Conservation (phyloP, 2,113 vertebrate genomes). For the Lepisosteus oculatus region DNA sequence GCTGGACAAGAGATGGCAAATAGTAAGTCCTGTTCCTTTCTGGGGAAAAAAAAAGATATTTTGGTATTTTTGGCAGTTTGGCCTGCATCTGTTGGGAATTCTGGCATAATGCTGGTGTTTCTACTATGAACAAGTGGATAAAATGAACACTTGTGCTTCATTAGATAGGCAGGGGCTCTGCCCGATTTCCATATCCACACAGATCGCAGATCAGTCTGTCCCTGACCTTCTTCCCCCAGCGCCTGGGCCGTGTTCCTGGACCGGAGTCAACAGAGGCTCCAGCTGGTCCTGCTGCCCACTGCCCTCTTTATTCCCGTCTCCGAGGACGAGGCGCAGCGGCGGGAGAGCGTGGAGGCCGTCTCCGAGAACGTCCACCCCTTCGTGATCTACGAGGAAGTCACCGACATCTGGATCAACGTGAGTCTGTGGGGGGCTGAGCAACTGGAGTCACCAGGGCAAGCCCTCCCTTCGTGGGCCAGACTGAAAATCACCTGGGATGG, state of each 20-base stretch:
- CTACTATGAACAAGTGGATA: too few species aligned
- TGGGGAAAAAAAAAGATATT: background rate
- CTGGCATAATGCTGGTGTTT: too few species aligned
- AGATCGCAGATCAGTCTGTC: background rate
- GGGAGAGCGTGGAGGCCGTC: constrained; percentile 73
- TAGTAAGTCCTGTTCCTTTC: constrained; percentile 67
- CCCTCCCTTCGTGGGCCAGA: too few species aligned
- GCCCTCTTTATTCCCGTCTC: constrained; percentile 81
- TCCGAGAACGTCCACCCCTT: constrained; percentile 78
- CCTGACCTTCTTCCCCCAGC: constrained; percentile 50
- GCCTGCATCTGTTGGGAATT: too few species aligned
- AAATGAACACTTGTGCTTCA: too few species aligned
- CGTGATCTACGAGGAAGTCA: constrained; percentile 89
- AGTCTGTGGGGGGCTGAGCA: constrained; percentile 7
- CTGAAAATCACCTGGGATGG: too few species aligned
- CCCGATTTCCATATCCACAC: too few species aligned
- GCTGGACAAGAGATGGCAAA: constrained; percentile 92
- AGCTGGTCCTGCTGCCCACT: constrained; percentile 83
- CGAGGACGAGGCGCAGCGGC: constrained; percentile 72
- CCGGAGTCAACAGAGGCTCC: constrained; percentile 86
- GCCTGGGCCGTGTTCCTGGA: constrained; percentile 94
- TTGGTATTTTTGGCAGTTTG: too few species aligned
- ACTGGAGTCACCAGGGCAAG: background rate
- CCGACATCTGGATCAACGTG: constrained; percentile 95
- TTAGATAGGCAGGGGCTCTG: too few species aligned